Evolutionary conservation across 2,888 invertebrate genomes (phyloP).

Genomic region (Balanococcus diminutus): DNA sequence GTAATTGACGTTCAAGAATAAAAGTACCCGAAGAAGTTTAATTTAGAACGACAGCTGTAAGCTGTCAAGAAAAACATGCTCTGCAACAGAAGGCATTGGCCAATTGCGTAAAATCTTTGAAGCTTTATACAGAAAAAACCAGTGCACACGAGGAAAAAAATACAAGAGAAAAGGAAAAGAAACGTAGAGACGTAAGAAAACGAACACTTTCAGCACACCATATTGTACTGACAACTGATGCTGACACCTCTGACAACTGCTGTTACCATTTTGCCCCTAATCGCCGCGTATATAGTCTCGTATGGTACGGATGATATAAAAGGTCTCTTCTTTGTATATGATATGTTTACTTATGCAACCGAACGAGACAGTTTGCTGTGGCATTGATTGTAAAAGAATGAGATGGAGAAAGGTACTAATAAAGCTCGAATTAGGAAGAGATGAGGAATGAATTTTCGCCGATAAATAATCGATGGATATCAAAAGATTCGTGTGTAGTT

Average conservation of each 20-base stretch:
- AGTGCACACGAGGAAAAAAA: slow-evolving; percentile 7
- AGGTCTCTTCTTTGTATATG: slow-evolving; percentile 34
- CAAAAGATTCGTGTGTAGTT: too few species aligned
- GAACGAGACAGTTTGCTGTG: too few species aligned
- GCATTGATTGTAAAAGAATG: too few species aligned
- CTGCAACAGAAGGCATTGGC: slow-evolving; percentile 47
- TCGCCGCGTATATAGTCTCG: not conserved
- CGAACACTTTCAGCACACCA: slow-evolving; percentile 48
- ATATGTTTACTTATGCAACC: slow-evolving; percentile 29
- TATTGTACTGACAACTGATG: slow-evolving; percentile 52
- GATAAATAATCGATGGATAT: too few species aligned
- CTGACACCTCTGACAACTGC: slow-evolving; percentile 53
- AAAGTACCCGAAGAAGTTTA: slow-evolving; percentile 48
- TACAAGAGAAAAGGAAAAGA: not conserved
- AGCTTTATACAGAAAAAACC: slow-evolving; percentile 20
- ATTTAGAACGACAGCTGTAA: slow-evolving; percentile 52
- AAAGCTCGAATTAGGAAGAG: too few species aligned
- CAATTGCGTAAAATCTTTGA: slow-evolving; percentile 49
- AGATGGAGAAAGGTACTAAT: too few species aligned
- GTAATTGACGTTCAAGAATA: slow-evolving; percentile 37
- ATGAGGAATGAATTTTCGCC: too few species aligned
- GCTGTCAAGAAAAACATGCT: slow-evolving; percentile 50
- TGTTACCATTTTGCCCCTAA: slow-evolving; percentile 47
- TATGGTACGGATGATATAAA: slow-evolving; percentile 17
- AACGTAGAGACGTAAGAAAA: slow-evolving; percentile 31